Evolutionary conservation across 2,888 invertebrate species (phyloP).

Genomic region (Nomada fucata): DNA sequence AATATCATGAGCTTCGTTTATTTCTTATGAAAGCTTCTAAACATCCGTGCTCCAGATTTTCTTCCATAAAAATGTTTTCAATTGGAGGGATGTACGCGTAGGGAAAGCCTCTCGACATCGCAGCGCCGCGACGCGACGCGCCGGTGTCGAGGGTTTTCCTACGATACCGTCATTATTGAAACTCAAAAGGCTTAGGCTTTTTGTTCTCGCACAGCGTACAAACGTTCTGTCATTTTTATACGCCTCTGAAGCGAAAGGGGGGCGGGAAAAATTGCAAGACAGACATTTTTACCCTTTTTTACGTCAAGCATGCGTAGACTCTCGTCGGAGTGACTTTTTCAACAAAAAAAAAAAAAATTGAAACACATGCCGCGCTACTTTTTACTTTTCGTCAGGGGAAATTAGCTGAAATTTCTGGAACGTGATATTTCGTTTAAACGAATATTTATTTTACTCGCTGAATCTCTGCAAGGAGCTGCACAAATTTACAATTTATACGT

Average conservation of each 20-base stretch:
- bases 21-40: slow-evolving; percentile 21
- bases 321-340: background rate
- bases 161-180: slow-evolving; percentile 40
- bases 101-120: slow-evolving; percentile 1
- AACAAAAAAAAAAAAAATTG: background rate
- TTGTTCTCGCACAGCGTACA: background rate
- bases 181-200: slow-evolving; percentile 31
- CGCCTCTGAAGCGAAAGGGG: background rate
- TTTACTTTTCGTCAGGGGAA: background rate
- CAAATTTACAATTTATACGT: too few relatives aligned
- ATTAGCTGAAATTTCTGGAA: background rate
- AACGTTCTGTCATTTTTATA: slow-evolving; percentile 14
- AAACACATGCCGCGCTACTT: background rate
- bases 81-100: background rate
- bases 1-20: slow-evolving; percentile 3
- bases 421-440: background rate
- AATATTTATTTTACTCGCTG: background rate
- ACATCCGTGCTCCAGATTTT: slow-evolving; percentile 1
- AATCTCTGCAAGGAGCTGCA: background rate
- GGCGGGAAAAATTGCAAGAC: background rate
- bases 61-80: slow-evolving; percentile 20
- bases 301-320: background rate
- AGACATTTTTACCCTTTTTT: background rate
- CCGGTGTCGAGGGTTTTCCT: slow-evolving; percentile 9
- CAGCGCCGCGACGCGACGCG: background rate